phyloP scores from a whole-genome alignment of 2,888 invertebrate species.

The Seira ritae region DNA sequence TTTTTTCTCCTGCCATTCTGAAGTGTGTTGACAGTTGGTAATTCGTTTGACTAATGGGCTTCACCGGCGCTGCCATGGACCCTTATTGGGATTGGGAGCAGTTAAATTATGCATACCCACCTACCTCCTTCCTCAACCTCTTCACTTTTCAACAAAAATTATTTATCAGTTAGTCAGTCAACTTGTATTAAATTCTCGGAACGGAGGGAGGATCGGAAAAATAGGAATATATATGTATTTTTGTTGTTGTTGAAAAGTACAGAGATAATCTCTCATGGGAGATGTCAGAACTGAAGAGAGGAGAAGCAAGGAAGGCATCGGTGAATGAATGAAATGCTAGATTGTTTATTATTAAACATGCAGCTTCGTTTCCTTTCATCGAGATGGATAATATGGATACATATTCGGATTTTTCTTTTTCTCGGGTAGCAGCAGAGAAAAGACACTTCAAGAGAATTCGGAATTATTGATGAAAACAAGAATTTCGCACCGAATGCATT shows the following conservation, averaged over 20 bases:
- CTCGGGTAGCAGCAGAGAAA: background rate
- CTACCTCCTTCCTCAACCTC: constrained; percentile 14
- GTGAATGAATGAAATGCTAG: constrained; percentile 23
- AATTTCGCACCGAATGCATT: constrained; percentile 53
- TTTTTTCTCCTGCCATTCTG: background rate
- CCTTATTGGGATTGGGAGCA: constrained; percentile 28
- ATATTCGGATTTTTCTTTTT: background rate
- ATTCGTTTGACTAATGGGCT: constrained; percentile 65
- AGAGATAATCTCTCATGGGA: constrained; percentile 49
- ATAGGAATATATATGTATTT: background rate
- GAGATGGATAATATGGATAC: background rate
- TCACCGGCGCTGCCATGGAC: constrained; percentile 50
- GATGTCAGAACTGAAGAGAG: constrained; percentile 29
- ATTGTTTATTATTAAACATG: constrained; percentile 51
- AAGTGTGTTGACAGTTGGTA: constrained; percentile 64
- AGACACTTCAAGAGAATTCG: constrained; percentile 25
- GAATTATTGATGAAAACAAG: constrained; percentile 64
- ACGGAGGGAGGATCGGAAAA: background rate
- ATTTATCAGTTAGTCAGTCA: constrained; percentile 35
- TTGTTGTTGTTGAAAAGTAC: background rate
- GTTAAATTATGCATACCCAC: constrained; percentile 36
- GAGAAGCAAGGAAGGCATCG: too few relatives aligned
- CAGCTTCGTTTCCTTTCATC: constrained; percentile 41
- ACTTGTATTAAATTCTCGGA: constrained; percentile 30
- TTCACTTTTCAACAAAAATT: constrained; percentile 11